Evolutionary conservation across 2,113 vertebrate genomes (phyloP).

Genomic region (Carassius carassius): DNA sequence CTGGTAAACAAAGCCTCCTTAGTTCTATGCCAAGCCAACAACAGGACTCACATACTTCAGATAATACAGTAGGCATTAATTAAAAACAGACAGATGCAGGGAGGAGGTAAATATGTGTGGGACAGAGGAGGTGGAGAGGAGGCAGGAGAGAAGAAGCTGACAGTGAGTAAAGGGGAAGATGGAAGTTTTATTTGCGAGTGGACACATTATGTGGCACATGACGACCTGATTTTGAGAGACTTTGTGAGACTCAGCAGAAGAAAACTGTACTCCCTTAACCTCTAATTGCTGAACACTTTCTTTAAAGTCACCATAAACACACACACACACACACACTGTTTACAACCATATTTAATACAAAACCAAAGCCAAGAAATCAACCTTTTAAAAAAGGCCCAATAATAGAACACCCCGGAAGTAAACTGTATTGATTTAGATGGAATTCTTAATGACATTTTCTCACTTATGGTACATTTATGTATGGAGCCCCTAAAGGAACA

Average conservation of each 20-base stretch:
- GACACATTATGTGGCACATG: slow-evolving; percentile 40
- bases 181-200: slow-evolving; percentile 56
- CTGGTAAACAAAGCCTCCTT: slow-evolving; percentile 30
- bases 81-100: slow-evolving; percentile 43
- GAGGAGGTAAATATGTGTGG: slow-evolving; percentile 7
- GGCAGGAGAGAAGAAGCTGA: slow-evolving; percentile 22
- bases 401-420: not conserved
- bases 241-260: slow-evolving; percentile 25
- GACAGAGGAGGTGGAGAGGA: not conserved
- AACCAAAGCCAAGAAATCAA: not conserved
- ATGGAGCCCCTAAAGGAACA: not conserved
- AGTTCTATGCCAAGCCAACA: not conserved
- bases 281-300: slow-evolving; percentile 71
- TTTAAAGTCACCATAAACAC: slow-evolving; percentile 41
- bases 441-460: not conserved
- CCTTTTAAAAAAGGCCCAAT: not conserved
- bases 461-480: not conserved
- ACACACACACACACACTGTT: not conserved
- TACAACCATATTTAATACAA: not conserved
- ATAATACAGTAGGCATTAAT: slow-evolving; percentile 25
- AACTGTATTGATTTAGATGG: slow-evolving; percentile 1
- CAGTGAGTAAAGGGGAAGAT: not conserved
- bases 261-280: slow-evolving; percentile 64
- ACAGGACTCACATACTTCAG: slow-evolving; percentile 13
- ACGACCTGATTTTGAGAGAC: slow-evolving; percentile 43